Evolutionary conservation across 1,140 invertebrate genomes (phyloP), one percentile per base, ranked within the genome.

Genomic region (Drosophila pectinifera): DNA sequence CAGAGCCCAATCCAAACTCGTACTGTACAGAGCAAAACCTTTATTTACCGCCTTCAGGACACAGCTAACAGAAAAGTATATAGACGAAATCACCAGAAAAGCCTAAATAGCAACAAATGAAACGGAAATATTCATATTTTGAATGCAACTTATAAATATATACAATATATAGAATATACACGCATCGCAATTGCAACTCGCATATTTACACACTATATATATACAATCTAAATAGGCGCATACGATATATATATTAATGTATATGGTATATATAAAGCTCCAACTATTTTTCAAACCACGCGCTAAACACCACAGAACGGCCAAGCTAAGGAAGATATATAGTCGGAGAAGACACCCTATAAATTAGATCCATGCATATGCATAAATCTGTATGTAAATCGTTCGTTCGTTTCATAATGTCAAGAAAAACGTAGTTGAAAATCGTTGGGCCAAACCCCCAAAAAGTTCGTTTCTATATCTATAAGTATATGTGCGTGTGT

Each of bases 41-140:
- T 88, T 80, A 89, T 84, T 84, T 84, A 90, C 85, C 80, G 84
- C 84, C 81, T 89, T 72, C 75, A 80, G 61, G 41, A 65, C 59
- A 65, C 61, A 51, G 58, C 70, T 49, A 74, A 36, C 56, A 62
- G 36, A 45, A 49, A 39, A 43, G n/a, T 64, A 78, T 75, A 75
- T 82, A 77, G 61, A 84, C 51, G 59, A 83, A 90, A 73, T 89
- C 84, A 89, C 84, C 84, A 89, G n/a, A 89, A 89, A 72, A 89
- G 84, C 84, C 84, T 89, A 80, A 65, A 83, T 55, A 69, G 75
- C 77, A 62, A 69, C 31, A 54, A 65, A 79, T 31, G 55, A 58
- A 55, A 77, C 24, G 36, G 45, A 64, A 59, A 85, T 85, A 85
- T 88, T 76, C 83, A 86, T 86, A 86, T 86, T 88, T 88, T 82